These are phyloP conservation scores for Noctuana brunneofusca DNA, from an alignment of 2,888 invertebrate species.

Conservation along the genomic window DNA sequence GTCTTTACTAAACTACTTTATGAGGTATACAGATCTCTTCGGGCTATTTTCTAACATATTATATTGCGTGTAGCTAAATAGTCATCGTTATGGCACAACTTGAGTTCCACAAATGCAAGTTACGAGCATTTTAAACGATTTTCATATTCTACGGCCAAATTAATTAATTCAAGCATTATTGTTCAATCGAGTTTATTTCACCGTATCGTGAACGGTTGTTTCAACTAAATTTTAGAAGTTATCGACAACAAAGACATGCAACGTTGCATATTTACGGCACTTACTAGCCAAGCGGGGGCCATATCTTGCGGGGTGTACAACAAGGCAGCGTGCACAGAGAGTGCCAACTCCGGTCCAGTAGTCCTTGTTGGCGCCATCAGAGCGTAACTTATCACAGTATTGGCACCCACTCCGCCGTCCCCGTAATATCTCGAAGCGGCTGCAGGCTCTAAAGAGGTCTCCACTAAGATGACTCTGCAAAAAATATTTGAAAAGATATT, in stretches of 20 bases:
- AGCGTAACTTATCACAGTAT: constrained; percentile 61
- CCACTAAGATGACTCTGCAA: constrained; percentile 64
- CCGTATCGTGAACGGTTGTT: neutral
- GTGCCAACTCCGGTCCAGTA: constrained; percentile 55
- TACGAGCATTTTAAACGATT: no score
- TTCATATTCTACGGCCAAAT: neutral
- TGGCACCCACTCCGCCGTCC: constrained; percentile 58
- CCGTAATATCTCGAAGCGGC: constrained; percentile 59
- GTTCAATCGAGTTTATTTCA: neutral
- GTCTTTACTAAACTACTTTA: no score
- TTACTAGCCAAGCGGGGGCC: constrained; percentile 65
- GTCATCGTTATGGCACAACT: no score
- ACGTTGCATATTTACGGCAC: constrained; percentile 38
- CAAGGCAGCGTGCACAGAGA: constrained; percentile 57
- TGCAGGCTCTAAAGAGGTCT: constrained; percentile 53
- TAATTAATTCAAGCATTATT: neutral
- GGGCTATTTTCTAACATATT: no score
- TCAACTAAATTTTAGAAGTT: neutral
- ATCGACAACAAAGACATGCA: constrained; percentile 17
- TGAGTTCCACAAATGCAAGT: no score
- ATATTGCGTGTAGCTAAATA: no score
- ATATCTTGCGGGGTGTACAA: constrained; percentile 58
- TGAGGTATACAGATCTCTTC: no score
- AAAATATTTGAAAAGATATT: constrained; percentile 30
- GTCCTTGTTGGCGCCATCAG: constrained; percentile 48